Evolutionary conservation across 2,888 invertebrate species (phyloP).

Genomic region (Ommatoiulus sabulosus): DNA sequence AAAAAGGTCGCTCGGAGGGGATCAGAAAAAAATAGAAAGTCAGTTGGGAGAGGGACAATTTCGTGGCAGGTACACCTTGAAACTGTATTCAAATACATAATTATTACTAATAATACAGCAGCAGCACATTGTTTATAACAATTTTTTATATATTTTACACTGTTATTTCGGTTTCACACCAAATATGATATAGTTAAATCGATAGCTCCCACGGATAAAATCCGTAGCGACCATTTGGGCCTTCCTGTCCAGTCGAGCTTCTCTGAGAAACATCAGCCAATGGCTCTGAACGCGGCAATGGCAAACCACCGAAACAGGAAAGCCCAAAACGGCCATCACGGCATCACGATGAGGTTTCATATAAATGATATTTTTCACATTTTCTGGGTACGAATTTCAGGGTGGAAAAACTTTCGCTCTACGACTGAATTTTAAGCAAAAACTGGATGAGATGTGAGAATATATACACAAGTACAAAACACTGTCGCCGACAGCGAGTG

Average conservation of each 20-base stretch:
- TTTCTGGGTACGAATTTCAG: neutral
- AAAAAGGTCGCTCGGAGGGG: constrained; percentile 11
- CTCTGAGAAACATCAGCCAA: no score
- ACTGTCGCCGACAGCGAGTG: neutral
- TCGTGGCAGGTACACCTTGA: neutral
- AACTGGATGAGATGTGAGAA: constrained; percentile 1
- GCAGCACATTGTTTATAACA: constrained; percentile 25
- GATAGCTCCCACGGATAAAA: neutral
- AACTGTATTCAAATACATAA: neutral
- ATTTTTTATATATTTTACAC: neutral
- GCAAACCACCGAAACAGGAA: no score
- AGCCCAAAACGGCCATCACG: neutral
- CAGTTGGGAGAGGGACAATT: neutral
- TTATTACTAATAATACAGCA: constrained; percentile 17
- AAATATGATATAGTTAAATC: constrained; percentile 40
- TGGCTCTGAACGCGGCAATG: no score
- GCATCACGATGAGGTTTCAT: neutral
- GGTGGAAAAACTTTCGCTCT: constrained; percentile 1
- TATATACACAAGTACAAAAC: constrained; percentile 29
- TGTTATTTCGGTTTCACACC: constrained; percentile 31
- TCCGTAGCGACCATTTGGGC: neutral
- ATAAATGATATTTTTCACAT: constrained; percentile 14
- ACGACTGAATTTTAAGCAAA: neutral
- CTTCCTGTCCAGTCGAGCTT: neutral
- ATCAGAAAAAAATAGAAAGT: constrained; percentile 31